phyloP scores from a whole-genome alignment of 2,797 vertebrate species.

The Tenualosa thibaudeaui region DNA sequence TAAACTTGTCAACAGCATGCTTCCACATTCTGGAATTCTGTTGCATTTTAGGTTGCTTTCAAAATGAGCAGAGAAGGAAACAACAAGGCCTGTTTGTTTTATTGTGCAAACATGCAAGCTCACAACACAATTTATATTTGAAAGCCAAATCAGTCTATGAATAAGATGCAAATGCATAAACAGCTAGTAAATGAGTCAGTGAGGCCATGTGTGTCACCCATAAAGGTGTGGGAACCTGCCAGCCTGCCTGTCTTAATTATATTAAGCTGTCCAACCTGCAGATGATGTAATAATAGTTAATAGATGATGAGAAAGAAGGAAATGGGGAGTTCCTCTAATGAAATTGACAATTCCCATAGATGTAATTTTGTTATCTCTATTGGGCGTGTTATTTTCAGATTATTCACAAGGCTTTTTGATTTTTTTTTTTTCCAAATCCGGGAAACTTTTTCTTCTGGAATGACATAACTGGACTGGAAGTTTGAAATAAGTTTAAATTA shows the following conservation, averaged over 20 bases:
- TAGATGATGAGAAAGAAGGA: too few species aligned
- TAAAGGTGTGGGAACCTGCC: background rate
- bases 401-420: too few species aligned
- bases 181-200: background rate
- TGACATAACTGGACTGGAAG: too few species aligned
- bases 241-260: background rate
- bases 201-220: background rate
- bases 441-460: too few species aligned
- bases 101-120: background rate
- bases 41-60: background rate
- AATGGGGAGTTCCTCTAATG: too few species aligned
- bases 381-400: too few species aligned
- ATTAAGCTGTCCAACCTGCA: background rate
- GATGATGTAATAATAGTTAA: background rate
- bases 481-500: too few species aligned
- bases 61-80: too few species aligned
- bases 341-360: too few species aligned
- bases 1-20: background rate
- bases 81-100: background rate
- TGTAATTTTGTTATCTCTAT: too few species aligned
- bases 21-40: background rate
- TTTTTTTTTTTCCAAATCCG: too few species aligned
- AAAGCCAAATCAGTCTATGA: conserved; percentile 3
- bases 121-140: background rate
- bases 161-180: background rate